Evolutionary conservation across 2,888 invertebrate species (phyloP).

Genomic region (Calameuta pallipes): DNA sequence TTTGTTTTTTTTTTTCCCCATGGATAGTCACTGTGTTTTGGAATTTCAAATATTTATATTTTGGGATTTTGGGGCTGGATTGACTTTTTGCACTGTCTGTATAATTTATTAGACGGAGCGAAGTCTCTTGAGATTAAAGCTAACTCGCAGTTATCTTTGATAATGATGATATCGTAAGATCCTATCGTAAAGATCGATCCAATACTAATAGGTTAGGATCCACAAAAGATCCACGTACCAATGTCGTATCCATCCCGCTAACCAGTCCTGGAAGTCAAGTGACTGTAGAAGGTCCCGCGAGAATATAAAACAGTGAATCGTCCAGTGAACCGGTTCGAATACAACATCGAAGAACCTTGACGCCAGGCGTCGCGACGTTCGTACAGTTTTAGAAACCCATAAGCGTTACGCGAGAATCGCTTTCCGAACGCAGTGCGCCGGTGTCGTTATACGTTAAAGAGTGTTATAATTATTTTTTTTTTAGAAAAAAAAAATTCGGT

Average conservation of each 20-base stretch:
- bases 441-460: background rate
- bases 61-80: background rate
- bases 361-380: constrained; percentile 1
- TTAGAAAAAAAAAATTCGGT: background rate
- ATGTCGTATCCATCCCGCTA: background rate
- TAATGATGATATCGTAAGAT: background rate
- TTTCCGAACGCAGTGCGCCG: background rate
- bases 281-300: background rate
- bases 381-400: background rate
- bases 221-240: background rate
- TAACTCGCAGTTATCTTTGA: background rate
- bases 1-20: background rate
- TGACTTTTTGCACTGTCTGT: background rate
- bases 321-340: constrained; percentile 59
- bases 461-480: background rate
- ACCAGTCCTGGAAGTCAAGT: background rate
- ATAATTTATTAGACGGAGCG: background rate
- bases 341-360: background rate
- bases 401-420: background rate
- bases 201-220: background rate
- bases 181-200: background rate
- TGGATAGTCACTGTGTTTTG: background rate
- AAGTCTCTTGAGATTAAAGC: background rate
- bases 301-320: constrained; percentile 55
- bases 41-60: background rate